Evolutionary conservation across 2,113 vertebrate genomes (phyloP).

Genomic region (Eonycteris spelaea): DNA sequence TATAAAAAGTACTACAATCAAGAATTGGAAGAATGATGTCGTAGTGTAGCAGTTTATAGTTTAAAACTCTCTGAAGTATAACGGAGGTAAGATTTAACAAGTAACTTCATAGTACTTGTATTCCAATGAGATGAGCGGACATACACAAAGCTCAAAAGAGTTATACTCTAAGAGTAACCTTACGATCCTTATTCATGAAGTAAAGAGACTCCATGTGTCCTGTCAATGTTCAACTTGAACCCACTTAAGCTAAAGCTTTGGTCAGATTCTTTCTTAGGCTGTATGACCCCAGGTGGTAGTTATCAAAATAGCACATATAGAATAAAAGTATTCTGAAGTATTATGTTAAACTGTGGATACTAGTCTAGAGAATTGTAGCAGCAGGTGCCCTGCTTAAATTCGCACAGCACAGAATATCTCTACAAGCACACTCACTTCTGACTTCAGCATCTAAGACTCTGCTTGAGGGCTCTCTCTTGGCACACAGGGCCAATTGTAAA

Average conservation of each 20-base stretch:
- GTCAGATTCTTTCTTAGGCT: not conserved
- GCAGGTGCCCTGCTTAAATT: not conserved
- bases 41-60: not conserved
- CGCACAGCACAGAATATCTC: not conserved
- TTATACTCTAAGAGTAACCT: not conserved
- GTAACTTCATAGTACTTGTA: not conserved
- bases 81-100: not conserved
- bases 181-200: not conserved
- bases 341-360: not conserved
- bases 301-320: not conserved
- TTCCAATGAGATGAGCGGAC: not conserved
- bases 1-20: not conserved
- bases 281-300: not conserved
- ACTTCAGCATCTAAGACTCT: not conserved
- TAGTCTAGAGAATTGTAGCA: accelerated
- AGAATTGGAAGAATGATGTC: not conserved
- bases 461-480: not conserved
- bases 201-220: not conserved
- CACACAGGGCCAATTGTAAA: accelerated
- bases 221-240: not conserved
- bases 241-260: not conserved
- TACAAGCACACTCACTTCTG: not conserved
- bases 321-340: not conserved
- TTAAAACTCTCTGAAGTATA: not conserved
- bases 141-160: not conserved